Evolutionary conservation across 1,140 invertebrate genomes (phyloP), one percentile per base, ranked within the genome.

Genomic region (Eupristina koningsbergeri): DNA sequence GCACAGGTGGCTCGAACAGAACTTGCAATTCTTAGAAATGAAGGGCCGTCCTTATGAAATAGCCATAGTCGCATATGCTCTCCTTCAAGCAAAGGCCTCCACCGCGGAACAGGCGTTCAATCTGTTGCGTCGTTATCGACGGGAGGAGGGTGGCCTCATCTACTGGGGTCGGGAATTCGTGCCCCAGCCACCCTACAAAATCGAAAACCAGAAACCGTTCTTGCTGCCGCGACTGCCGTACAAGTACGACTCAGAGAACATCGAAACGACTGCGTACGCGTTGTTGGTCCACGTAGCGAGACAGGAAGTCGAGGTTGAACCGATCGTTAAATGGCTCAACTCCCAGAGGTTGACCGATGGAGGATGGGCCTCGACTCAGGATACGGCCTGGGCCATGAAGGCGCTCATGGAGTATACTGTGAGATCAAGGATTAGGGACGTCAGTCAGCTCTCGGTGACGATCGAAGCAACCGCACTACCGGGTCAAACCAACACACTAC

Each of bases 291-390:
- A 98, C 89, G 96, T 97, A 64, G 95, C 95, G 19, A 93, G 96
- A 26, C 96, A 97, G 89, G 96, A 97, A 85, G 93, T 96, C 84
- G 94, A 95, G 77, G 93, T 96, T 41, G 96, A 97, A 84, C 94
- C 95, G 19, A 98, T 98, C 88, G 97, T 99, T 36, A 95, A 96
- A 88, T 99, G 98, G 98, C 92, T 99, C 11, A 98, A 98, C 90
- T 94, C 96, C 0, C 98, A 99, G 89, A 93, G 98, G 74, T 93
- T 98, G 0, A 96, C 96, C n/a, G 96, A 98, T 88, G 97, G 97
- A 58, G 98, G 98, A 0, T 98, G 98, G 97, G 97, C 97, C 0
- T 98, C 97, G 0, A 98, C 98, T 8, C 97, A 98, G 92, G 97
- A 98, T 89, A 97, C 97, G 0, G 96, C 97, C 84, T 95, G 97